Evolutionary conservation across 2,113 vertebrate species (phyloP).

Genomic region (Pelecanoides urinatrix): DNA sequence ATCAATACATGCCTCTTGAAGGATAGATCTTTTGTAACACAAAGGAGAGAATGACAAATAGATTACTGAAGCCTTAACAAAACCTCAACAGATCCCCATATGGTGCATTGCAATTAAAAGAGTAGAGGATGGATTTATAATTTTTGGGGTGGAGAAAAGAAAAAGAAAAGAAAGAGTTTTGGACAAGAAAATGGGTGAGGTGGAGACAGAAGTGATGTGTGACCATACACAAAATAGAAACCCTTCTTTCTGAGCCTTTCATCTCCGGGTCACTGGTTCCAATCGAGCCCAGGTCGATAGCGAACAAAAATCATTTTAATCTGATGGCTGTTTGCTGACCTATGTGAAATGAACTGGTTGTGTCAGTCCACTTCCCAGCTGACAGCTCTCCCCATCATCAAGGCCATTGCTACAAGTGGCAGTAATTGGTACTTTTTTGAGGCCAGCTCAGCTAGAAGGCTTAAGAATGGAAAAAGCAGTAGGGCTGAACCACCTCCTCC

Average conservation of each 20-base stretch:
- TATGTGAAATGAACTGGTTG: slow-evolving; percentile 69
- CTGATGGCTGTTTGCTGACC: slow-evolving; percentile 70
- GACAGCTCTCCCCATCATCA: slow-evolving; percentile 61
- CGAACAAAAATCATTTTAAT: slow-evolving; percentile 73
- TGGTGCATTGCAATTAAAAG: slow-evolving; percentile 66
- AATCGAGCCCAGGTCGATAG: slow-evolving; percentile 63
- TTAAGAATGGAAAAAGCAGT: slow-evolving; percentile 28
- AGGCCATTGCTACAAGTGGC: slow-evolving; percentile 57
- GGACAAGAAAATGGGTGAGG: slow-evolving; percentile 62
- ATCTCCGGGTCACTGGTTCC: slow-evolving; percentile 66
- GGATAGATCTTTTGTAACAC: slow-evolving; percentile 61
- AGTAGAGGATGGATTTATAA: slow-evolving; percentile 61
- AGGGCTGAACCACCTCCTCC: slow-evolving; percentile 31
- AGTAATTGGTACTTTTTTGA: slow-evolving; percentile 59
- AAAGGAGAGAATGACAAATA: slow-evolving; percentile 58
- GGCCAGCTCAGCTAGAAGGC: slow-evolving; percentile 9
- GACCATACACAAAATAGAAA: slow-evolving; percentile 63
- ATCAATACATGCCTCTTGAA: slow-evolving; percentile 61
- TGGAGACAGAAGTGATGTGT: slow-evolving; percentile 67
- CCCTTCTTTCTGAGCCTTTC: slow-evolving; percentile 68
- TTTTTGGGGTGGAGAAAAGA: slow-evolving; percentile 49
- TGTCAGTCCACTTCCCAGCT: slow-evolving; percentile 65
- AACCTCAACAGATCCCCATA: slow-evolving; percentile 68
- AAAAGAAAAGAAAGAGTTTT: slow-evolving; percentile 32
- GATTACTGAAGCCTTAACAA: slow-evolving; percentile 63